A percentile compares a stretch with the other conserved stretches of the same genome.
Conservation (phyloP, 35 echinoderm and acorn worm species). For the Heliocidaris erythrogramma region DNA sequence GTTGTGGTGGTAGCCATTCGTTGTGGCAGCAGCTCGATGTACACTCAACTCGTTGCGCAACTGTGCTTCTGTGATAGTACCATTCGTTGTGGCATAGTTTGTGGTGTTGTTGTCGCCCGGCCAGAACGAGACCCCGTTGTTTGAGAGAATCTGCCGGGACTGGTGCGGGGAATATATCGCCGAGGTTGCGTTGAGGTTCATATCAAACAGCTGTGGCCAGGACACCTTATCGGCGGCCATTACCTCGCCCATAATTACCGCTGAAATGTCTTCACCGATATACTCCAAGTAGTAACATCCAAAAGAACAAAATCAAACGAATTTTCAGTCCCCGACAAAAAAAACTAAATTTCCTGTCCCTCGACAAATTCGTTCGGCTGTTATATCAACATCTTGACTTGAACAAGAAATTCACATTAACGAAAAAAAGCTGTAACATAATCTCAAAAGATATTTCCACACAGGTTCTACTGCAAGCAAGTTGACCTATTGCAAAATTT, state of each 20-base stretch:
- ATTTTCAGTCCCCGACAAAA: neutral
- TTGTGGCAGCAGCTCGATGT: neutral
- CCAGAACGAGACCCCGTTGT: constrained; percentile 22
- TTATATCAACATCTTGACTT: neutral
- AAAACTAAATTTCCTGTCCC: neutral
- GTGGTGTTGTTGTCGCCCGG: constrained; percentile 19
- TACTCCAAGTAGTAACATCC: neutral
- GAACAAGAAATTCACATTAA: neutral
- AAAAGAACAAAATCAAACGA: neutral
- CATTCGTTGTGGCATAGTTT: constrained; percentile 20
- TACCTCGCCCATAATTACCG: constrained; percentile 20
- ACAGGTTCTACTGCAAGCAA: neutral
- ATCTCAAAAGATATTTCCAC: neutral
- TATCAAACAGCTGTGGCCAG: constrained; percentile 35
- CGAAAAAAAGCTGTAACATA: neutral
- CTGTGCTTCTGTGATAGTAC: constrained; percentile 29
- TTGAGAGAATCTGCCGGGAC: constrained; percentile 12
- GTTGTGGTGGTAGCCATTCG: neutral
- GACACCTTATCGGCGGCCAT: constrained; percentile 35
- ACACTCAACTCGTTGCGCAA: constrained; percentile 12
- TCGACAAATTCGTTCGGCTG: neutral
- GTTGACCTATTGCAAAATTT: neutral
- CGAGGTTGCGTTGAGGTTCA: constrained; percentile 46
- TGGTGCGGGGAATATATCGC: constrained; percentile 42
- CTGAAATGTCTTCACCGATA: neutral